Conservation (phyloP, 1,140 invertebrate species). For the Aradophagus sp. region DNA sequence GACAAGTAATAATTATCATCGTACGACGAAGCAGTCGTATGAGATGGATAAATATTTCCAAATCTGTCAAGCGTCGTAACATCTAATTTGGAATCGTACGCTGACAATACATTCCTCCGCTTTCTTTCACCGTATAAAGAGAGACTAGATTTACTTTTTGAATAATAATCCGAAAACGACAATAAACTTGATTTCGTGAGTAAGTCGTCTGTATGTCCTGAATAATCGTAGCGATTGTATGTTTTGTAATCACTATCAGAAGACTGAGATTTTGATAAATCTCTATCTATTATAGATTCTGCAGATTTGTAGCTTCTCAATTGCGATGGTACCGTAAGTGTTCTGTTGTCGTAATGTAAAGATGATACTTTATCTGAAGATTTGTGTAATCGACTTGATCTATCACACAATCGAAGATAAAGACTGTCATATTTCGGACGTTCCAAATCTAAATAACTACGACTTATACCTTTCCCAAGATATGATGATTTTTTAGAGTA, state of each 20-base stretch:
- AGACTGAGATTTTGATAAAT: conserved; percentile 7
- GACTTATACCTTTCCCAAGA: no score
- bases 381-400: conserved; percentile 7
- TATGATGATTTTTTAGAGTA: no score
- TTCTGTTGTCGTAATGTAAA: background rate
- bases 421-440: no score
- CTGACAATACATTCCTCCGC: background rate
- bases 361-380: conserved; percentile 5
- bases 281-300: conserved; percentile 33
- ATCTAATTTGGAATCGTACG: conserved; percentile 21
- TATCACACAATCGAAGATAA: no score
- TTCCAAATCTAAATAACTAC: no score
- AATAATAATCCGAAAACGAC: conserved; percentile 29
- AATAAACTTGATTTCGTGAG: conserved; percentile 14
- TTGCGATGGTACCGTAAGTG: background rate
- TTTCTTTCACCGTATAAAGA: conserved; percentile 13
- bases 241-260: background rate
- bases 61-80: background rate
- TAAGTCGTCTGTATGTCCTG: conserved; percentile 11
- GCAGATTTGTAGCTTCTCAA: conserved; percentile 45
- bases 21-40: no score
- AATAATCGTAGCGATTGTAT: conserved; percentile 9
- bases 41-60: no score
- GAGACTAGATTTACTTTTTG: conserved; percentile 13
- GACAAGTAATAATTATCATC: no score